Conservation (phyloP, 2,113 vertebrate genomes). For the Colius striatus region DNA sequence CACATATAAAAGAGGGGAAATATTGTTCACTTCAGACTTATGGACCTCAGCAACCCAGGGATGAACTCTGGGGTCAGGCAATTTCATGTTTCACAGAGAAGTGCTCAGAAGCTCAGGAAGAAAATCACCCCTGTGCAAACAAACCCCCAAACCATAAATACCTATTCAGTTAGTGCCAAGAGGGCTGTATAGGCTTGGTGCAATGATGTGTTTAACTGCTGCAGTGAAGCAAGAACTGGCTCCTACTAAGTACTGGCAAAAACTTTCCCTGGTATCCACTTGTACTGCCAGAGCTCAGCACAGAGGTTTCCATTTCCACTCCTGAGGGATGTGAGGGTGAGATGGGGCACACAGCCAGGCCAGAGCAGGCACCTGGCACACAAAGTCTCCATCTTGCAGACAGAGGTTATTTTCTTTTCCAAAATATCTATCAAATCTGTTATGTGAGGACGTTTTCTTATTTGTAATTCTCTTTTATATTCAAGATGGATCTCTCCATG, state of each 20-base stretch:
- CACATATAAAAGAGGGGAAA: not conserved
- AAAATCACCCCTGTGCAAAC: not conserved
- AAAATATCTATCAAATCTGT: slow-evolving; percentile 14
- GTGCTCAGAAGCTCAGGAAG: not conserved
- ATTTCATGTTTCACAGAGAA: not conserved
- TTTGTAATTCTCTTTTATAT: not conserved
- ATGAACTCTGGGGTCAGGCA: not conserved
- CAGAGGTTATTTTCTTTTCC: slow-evolving; percentile 24
- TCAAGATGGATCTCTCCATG: not conserved
- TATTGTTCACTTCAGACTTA: not conserved
- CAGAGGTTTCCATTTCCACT: slow-evolving; percentile 54
- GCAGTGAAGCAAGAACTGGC: slow-evolving; percentile 5
- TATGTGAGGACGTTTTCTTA: not conserved
- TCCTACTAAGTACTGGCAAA: not conserved
- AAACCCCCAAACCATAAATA: not conserved
- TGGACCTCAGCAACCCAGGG: not conserved
- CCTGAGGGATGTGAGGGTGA: not conserved
- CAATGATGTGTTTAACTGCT: not conserved
- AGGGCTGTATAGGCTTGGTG: not conserved
- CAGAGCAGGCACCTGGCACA: not conserved
- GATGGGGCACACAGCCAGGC: not conserved
- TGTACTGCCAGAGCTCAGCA: not conserved
- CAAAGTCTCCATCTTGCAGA: not conserved
- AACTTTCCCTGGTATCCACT: not conserved
- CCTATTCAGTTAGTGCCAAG: not conserved